Base-by-base conservation (phyloP, 2,797 vertebrate genomes). In the Otus scops region DNA sequence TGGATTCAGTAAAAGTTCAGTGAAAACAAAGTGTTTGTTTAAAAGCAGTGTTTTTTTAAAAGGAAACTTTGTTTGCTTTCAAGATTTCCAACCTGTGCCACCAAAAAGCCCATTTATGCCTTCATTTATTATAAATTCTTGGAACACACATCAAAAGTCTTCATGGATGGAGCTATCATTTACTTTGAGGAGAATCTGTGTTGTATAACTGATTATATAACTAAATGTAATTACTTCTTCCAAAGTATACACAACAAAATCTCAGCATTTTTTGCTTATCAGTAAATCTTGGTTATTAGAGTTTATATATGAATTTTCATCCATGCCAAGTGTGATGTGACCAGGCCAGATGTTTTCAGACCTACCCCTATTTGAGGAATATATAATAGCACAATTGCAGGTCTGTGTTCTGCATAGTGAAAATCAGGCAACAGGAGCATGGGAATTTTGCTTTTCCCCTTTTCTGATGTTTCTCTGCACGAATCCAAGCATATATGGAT, bases 241-340 rank as follows among this genome's bases (percentile, higher is more conserved):
- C 67, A 67, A 95, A 94, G 89, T 88, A 89, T 88, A 94, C 89
- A 95, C 79, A 94, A 94, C 71, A 93, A 89, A 91, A 96, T 89
- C 74, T 76, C 60, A 32, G 57, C 54, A 60, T 82, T 96, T 95
- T 95, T 90, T 79, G 36, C 48, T 21, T 95, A 93, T 97, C 86
- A 0, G 74, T 82, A 63, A 48, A 94, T 96, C 89, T 92, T 76
- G 56, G 45, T 80, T 94, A 77, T 89, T 94, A 70, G 56, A 70
- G 45, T 83, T 94, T 53, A 91, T 79, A 77, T 56, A 93, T 70
- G 45, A 82, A 87, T 64, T 87, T 94, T 87, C 22, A 76, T 70
- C 41, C 22, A n/a, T 92, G 65, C 91, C 73, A 84, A 74, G 26
- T 1, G 3, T 47, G 41, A 85, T 92, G 41, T 65, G 75, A 91